These are phyloP conservation scores for Sphaerodactylus townsendi DNA, from an alignment of 2,113 vertebrate genomes.

Conservation along the genomic window DNA sequence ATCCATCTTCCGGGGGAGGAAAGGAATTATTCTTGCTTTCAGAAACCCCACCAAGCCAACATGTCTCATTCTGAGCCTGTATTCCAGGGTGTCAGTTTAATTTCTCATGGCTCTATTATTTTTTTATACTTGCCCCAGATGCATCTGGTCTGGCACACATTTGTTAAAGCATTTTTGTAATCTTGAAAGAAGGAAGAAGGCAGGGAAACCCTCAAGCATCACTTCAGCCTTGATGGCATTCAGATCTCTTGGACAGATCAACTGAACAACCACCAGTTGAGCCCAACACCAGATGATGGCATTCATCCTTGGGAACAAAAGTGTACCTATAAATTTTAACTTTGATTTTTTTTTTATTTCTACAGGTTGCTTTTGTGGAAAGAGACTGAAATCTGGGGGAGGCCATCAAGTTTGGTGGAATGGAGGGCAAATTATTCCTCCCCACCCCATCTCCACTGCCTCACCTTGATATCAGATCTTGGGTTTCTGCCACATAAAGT, in stretches of 20 bases:
- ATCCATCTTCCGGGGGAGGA: constrained; percentile 50
- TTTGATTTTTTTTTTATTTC: neutral
- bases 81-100: constrained; percentile 67
- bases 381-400: neutral
- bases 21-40: constrained; percentile 62
- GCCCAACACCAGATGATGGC: constrained; percentile 44
- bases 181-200: constrained; percentile 42
- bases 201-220: constrained; percentile 47
- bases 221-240: constrained; percentile 59
- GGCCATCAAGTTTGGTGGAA: fast-evolving
- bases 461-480: neutral
- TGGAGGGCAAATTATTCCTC: neutral
- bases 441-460: fast-evolving
- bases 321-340: constrained; percentile 41
- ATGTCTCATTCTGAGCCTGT: constrained; percentile 61
- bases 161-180: constrained; percentile 55
- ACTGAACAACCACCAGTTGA: constrained; percentile 53
- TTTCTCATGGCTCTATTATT: constrained; percentile 65
- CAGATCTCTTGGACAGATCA: constrained; percentile 54
- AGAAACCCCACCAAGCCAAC: constrained; percentile 28
- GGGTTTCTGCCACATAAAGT: neutral
- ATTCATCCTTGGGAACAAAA: constrained; percentile 15
- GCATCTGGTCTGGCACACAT: constrained; percentile 59
- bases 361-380: fast-evolving
- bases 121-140: constrained; percentile 45